Base-by-base conservation (phyloP, 2,888 invertebrate species). In the Chironomus tentans region DNA sequence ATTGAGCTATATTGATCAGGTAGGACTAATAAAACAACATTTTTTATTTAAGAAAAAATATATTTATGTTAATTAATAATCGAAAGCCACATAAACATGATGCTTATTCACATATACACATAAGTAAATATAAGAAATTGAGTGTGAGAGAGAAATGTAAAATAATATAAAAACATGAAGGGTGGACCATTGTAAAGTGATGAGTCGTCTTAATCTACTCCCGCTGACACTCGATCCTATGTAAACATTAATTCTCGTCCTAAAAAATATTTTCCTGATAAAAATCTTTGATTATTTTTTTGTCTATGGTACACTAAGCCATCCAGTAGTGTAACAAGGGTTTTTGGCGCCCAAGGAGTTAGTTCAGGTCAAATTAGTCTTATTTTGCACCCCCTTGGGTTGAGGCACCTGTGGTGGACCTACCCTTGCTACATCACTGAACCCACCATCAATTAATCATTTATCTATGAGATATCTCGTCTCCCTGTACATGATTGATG, bases 41-140 rank as follows among this genome's bases (percentile, higher is more conserved):
- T 50, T 56, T 56, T 38, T 38, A 38, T 38, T 38, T 2, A 10
- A 56, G 4, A 15, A 15, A 22, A 15, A 18, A 12, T 28, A 73
- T 61, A n/a, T 61, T 61, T 73, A 73, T 73, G 72, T 61, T 73
- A 73, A 73, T 73, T 73, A 73, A 62, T 61, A 18, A 21, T 73
- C 72, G 72, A 28, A 73, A 73, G 72, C 72, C 72, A 73, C 72
- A 62, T 62, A 73, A 62, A 62, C 62, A 73, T 73, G 61, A 56
- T 21, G 46, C 72, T 18, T 46, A 61, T 56, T 28, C 72, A 62
- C 38, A 38, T 38, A 38, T 56, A 71, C 28, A 73, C 72, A 73
- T 50, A 24, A 73, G 72, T 22, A 46, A 73, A 73, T 21, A 56
- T 21, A 38, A 68, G 65, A 65, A 38, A 38, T 38, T 38, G 65